phyloP scores from a whole-genome alignment of 1,140 invertebrate genomes.

The Camponotus pennsylvanicus region DNA sequence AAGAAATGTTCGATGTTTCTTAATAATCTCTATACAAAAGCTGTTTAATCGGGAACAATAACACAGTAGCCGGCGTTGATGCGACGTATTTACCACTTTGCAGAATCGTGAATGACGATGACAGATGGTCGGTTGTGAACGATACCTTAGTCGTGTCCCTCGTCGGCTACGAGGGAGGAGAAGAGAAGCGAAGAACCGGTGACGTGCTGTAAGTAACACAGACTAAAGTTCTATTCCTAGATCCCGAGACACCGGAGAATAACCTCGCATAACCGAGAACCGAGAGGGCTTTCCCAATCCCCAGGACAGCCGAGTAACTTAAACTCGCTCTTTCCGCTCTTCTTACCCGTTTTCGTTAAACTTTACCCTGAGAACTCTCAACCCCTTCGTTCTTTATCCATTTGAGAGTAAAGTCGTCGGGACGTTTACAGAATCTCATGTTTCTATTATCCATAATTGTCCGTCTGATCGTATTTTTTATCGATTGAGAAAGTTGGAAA shows the following conservation, averaged over 20 bases:
- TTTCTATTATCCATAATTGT: background rate
- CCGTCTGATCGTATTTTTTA: background rate
- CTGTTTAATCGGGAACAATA: background rate
- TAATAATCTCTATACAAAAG: background rate
- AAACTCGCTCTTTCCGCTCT: background rate
- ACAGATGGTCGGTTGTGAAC: conserved; percentile 17
- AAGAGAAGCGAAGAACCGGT: conserved; percentile 25
- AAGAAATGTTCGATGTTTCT: background rate
- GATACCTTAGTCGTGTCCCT: conserved; percentile 4
- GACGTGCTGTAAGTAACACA: conserved; percentile 30
- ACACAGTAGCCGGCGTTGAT: background rate
- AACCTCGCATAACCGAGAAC: conserved; percentile 66
- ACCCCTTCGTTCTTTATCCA: background rate
- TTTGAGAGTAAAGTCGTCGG: conserved; percentile 4
- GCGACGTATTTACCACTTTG: background rate
- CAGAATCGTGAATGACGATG: conserved; percentile 9
- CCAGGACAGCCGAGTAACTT: conserved; percentile 57
- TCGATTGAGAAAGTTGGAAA: background rate
- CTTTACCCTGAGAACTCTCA: background rate
- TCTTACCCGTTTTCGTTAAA: conserved; percentile 13
- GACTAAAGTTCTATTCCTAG: conserved; percentile 71
- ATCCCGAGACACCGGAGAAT: conserved; percentile 71
- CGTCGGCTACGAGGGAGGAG: conserved; percentile 10
- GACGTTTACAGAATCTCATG: background rate
- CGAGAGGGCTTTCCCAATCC: conserved; percentile 75